Evolutionary conservation across 2,797 vertebrate species (phyloP).

Genomic region (Bothrops alternatus): DNA sequence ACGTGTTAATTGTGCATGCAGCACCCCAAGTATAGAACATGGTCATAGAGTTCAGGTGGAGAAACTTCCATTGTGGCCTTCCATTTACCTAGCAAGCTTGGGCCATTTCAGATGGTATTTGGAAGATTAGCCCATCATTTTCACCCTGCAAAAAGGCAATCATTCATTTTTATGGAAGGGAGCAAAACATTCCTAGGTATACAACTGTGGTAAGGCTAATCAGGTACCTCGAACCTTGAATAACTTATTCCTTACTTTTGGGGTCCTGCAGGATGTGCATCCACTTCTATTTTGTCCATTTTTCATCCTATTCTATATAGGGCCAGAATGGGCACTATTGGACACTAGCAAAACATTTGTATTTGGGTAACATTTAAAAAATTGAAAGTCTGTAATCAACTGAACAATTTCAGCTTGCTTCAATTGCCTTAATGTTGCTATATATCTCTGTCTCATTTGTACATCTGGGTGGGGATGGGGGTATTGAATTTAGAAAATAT

Average conservation of each 20-base stretch:
- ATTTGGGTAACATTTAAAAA: neutral
- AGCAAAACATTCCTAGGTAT: neutral
- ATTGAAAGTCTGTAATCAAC: neutral
- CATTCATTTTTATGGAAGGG: neutral
- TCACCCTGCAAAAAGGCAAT: neutral
- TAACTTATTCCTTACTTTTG: neutral
- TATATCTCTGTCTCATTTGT: neutral
- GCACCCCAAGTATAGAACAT: neutral
- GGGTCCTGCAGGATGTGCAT: neutral
- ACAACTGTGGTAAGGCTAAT: neutral
- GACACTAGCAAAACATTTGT: neutral
- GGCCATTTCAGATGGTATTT: neutral
- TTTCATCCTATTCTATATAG: neutral
- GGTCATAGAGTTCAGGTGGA: neutral
- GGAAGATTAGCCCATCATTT: neutral
- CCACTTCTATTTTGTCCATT: too few species aligned
- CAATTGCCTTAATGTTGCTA: neutral
- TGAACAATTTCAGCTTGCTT: neutral
- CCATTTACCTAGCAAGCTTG: neutral
- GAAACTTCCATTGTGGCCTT: neutral
- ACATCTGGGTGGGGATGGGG: neutral
- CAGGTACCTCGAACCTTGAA: neutral
- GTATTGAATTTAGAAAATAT: neutral
- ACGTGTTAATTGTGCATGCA: neutral
- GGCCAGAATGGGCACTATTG: neutral